phyloP scores from a whole-genome alignment of 2,797 vertebrate genomes.

The Phoeniculus purpureus region DNA sequence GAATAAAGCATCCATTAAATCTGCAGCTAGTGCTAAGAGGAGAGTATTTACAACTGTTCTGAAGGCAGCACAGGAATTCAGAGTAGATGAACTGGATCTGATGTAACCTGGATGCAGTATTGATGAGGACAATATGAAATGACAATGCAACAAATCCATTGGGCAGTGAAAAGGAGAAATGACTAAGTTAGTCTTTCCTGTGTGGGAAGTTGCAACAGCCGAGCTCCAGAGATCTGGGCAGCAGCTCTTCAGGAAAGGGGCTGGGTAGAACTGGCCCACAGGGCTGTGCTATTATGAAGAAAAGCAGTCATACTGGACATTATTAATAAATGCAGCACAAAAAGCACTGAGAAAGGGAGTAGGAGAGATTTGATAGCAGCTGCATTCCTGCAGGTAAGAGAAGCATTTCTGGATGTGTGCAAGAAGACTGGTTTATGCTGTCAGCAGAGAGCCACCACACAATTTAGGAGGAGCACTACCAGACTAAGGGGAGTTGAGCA shows the following conservation, averaged over 20 bases:
- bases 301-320: background rate
- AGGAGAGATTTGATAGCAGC: background rate
- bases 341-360: background rate
- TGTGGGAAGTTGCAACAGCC: background rate
- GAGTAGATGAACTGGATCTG: background rate
- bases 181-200: background rate
- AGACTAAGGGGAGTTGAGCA: background rate
- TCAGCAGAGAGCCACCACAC: background rate
- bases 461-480: background rate
- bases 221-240: background rate
- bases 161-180: background rate
- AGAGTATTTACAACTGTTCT: constrained; percentile 29
- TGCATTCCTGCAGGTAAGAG: background rate
- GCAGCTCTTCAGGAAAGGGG: background rate
- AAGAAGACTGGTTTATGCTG: background rate
- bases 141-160: background rate
- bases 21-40: background rate
- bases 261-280: background rate
- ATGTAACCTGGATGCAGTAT: background rate
- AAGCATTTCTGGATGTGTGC: background rate
- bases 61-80: background rate
- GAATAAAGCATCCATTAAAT: background rate
- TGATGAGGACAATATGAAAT: background rate
- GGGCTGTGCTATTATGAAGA: background rate
- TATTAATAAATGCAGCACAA: background rate